These are phyloP conservation scores for Latrodectus hesperus DNA, from an alignment of 2,888 invertebrate genomes.

Conservation along the genomic window DNA sequence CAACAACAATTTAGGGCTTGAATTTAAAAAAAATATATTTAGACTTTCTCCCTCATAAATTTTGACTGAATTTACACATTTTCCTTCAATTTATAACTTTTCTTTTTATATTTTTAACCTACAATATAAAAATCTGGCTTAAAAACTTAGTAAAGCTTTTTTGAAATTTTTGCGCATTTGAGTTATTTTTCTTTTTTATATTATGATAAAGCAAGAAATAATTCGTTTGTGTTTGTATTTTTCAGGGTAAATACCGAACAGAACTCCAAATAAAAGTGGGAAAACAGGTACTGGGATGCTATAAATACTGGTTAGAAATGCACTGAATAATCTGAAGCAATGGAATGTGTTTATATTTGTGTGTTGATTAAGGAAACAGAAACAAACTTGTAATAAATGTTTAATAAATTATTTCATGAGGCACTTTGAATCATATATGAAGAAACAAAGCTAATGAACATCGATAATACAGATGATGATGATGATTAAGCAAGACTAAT, in stretches of 20 bases:
- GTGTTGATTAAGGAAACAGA: background rate
- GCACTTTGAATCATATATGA: background rate
- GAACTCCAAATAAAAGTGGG: conserved; percentile 25
- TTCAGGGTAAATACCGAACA: conserved; percentile 53
- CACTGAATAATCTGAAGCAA: background rate
- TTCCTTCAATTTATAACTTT: too few relatives aligned
- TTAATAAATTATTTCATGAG: background rate
- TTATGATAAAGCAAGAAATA: too few relatives aligned
- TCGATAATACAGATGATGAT: background rate
- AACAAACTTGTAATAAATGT: background rate
- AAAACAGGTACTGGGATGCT: conserved; percentile 27
- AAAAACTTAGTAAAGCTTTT: too few relatives aligned
- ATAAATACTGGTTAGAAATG: conserved; percentile 31
- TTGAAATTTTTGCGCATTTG: too few relatives aligned
- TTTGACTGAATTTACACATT: too few relatives aligned
- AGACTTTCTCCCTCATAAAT: too few relatives aligned
- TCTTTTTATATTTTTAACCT: too few relatives aligned
- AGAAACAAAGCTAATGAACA: background rate
- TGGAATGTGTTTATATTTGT: too few relatives aligned
- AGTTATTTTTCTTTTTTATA: too few relatives aligned
- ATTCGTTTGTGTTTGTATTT: background rate
- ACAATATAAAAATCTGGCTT: too few relatives aligned
- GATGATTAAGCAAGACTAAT: background rate
- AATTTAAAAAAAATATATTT: too few relatives aligned
- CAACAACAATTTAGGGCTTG: too few relatives aligned